phyloP scores from a whole-genome alignment of 2,113 vertebrate species.

The Synodontis membranacea region DNA sequence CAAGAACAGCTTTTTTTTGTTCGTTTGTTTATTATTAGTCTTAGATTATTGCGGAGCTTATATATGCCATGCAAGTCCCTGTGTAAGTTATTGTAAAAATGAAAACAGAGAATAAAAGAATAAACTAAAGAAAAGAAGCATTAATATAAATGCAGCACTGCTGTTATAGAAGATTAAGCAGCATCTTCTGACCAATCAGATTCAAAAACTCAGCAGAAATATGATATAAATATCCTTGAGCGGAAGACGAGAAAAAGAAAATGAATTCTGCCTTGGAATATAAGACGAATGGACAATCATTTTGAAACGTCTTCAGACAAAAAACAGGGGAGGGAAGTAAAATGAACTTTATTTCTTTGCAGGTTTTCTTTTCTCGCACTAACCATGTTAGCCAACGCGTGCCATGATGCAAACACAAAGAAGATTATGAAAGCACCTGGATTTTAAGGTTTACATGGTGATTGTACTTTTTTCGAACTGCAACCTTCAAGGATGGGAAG shows the following conservation, averaged over 20 bases:
- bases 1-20: neutral
- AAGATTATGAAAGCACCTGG: neutral
- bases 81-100: neutral
- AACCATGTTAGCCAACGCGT: neutral
- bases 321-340: neutral
- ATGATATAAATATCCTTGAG: neutral
- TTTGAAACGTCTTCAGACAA: neutral
- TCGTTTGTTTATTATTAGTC: neutral
- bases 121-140: neutral
- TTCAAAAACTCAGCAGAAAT: neutral
- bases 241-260: neutral
- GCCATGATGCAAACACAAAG: slow-evolving; percentile 11
- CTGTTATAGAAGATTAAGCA: neutral
- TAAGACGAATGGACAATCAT: neutral
- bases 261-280: neutral
- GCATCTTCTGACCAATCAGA: neutral
- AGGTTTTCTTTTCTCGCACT: neutral
- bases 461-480: neutral
- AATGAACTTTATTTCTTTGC: neutral
- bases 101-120: neutral
- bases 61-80: neutral
- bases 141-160: neutral
- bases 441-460: neutral
- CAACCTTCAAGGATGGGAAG: neutral
- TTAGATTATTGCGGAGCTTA: neutral